phyloP scores from a whole-genome alignment of 2,797 vertebrate genomes.

The Orientallactaga sibirica region DNA sequence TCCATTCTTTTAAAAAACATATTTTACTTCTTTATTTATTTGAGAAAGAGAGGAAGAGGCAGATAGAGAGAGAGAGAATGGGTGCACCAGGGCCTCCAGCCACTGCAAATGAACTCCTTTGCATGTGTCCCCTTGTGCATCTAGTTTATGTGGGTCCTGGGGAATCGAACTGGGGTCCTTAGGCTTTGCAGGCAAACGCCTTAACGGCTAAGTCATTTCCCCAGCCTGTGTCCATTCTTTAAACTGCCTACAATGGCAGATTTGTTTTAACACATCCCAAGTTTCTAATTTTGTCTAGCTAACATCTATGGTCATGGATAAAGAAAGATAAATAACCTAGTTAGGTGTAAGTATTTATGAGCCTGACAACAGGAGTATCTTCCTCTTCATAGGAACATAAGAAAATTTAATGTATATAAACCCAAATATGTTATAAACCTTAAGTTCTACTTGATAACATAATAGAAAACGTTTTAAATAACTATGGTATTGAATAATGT shows the following conservation, averaged over 20 bases:
- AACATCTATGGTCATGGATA: background rate
- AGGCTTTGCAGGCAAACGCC: no score
- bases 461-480: background rate
- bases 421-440: background rate
- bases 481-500: background rate
- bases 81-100: no score
- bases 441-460: conserved; percentile 21
- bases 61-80: no score
- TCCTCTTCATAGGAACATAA: background rate
- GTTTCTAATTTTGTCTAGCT: background rate
- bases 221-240: background rate
- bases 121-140: no score
- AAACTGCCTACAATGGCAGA: background rate
- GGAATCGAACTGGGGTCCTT: no score
- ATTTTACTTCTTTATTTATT: no score
- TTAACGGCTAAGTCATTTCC: no score
- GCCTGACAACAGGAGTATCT: background rate
- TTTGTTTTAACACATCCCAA: background rate
- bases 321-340: background rate
- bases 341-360: background rate
- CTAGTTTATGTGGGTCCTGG: no score
- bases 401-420: background rate
- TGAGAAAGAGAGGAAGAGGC: no score
- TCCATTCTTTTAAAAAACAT: background rate
- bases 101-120: no score